Evolutionary conservation across 2,797 vertebrate genomes (phyloP), one percentile per base, ranked within the genome.

Genomic region (Echiichthys vipera): DNA sequence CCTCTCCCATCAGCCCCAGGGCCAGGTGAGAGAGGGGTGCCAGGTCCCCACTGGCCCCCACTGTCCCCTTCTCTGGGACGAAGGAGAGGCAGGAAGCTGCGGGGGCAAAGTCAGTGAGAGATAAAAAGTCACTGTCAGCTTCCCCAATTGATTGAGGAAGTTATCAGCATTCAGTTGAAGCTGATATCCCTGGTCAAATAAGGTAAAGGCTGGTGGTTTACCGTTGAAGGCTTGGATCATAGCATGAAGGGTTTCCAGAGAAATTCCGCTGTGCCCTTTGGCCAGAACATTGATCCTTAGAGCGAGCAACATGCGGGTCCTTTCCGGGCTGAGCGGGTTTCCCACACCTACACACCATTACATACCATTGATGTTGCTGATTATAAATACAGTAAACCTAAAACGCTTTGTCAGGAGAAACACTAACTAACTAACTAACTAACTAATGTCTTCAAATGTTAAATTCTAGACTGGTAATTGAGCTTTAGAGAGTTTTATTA

Each of bases 261-360:
- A 98, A 91, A 99, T 95, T 25, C 98, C 98, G 24, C 98, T 99
- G 92, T 99, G 77, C 29, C 98, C 98, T 95, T 99, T 99, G 65
- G 98, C 97, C 80, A 99, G 93, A 71, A 99, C 95, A 56, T 99
- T 99, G 92, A 99, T 98, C 89, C 98, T 96, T 80, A 99, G 94
- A 0, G 97, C 98, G 65, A 99, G 91, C 62, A 99, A 93, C 97
- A 99, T 99, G 77, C 98, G 97, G 30, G 97, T 97, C 69, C 97
- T 96, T 81, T 98, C 97, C n/a, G 97, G 97, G 59, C 92, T 97
- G 45, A 99, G 78, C 0, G 98, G 98, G 73, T 97, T 97, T 50
- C 98, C 98, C 81, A 99, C 93, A 88, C 97, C 98, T 99, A 78
- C 40, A 88, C 65, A 65, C 10, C 64, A 65, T 3, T 65, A n/a